Evolutionary conservation across 2,113 vertebrate species (phyloP), one percentile per base, ranked within the genome.

Genomic region (Elephantulus edwardii): DNA sequence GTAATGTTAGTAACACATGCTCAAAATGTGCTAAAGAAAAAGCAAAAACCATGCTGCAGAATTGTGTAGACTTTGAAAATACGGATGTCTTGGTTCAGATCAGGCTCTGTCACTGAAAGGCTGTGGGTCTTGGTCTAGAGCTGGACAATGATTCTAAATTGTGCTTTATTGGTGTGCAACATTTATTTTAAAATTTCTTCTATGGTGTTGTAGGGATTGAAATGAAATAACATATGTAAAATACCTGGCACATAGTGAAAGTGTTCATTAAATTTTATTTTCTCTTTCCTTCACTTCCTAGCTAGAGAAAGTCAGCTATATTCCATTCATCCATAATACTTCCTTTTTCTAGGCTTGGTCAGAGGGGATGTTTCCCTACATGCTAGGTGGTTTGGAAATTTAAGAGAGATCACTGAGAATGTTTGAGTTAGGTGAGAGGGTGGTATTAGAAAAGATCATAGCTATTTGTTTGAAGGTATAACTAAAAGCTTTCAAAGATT

Each of bases 191-290:
- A 91, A 84, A 87, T 62, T 84, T 13, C 9, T 85, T 78, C 78
- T 58, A 24, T n/a, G 56, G 62, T 93, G 91, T 78, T 93, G 50
- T 35, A 81, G 74, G 62, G 75, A 95, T 92, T 93, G 81, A 87
- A 92, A 94, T 88, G 78, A 94, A 95, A n/a, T 91, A 94, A 89
- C 94, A 92, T 85, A 95, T 92, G 95, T 87, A 95, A 92, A 95
- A 74, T 90, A 94, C 91, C 94, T 95, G 91, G 91, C 95, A 95
- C 82, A 44, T 12, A 86, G 91, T 95, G 94, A 95, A 95, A 92
- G 62, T 92, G 78, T 78, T 94, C 91, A 48, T 95, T 95, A 95
- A 92, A 91, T 92, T 95, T 95, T 95, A 95, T 89, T 94, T n/a
- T 91, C 87, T 62, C 74, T 91, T 92, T 79, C 92, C 94, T 94